Evolutionary conservation across 2,797 vertebrate species (phyloP), one percentile per base, ranked within the genome.

Genomic region (Ambastaia sidthimunki): DNA sequence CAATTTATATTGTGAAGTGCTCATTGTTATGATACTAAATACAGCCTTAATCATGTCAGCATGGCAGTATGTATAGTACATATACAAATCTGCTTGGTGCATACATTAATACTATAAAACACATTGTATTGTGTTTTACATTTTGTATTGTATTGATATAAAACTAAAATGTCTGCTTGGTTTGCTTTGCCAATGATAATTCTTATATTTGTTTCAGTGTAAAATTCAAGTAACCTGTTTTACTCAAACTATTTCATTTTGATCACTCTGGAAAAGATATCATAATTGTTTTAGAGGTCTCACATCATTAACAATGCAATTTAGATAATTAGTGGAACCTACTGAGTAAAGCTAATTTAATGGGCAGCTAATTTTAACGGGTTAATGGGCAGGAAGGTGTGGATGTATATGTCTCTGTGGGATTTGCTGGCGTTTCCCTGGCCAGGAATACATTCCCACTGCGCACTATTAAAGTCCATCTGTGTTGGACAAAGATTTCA

Each of bases 281-380:
- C 23, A n/a, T 65, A 37, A 21, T 73, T 52, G 44, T 65, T 75
- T 66, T 75, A 66, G 47, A 37, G 19, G 73, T 50, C 71, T 63
- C 70, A 37, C 52, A 19, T 55, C 76, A 77, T 82, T 80, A 71
- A 71, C 18, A 18, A 71, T 78, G 77, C 75, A 82, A 86, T 86
- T 80, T 55, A 55, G 28, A 77, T 77, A 75, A 80, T 82, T 82
- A 77, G 50, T 18, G 82, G 82, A 52, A 80, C 82, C 82, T 82
- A 82, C 69, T 80, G 82, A 82, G 77, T 82, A 76, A 86, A 82
- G 74, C 48, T 86, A 86, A 86, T 84, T 86, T 76, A 41, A 41
- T 41, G 37, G 37, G 37, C 37, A 41, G 37, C 37, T 41, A 41
- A 41, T 41, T 41, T 41, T 41, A 79, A 82, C 74, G 80, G 63